Conservation (phyloP, 2,797 vertebrate genomes). For the Ctenopoma multispine region DNA sequence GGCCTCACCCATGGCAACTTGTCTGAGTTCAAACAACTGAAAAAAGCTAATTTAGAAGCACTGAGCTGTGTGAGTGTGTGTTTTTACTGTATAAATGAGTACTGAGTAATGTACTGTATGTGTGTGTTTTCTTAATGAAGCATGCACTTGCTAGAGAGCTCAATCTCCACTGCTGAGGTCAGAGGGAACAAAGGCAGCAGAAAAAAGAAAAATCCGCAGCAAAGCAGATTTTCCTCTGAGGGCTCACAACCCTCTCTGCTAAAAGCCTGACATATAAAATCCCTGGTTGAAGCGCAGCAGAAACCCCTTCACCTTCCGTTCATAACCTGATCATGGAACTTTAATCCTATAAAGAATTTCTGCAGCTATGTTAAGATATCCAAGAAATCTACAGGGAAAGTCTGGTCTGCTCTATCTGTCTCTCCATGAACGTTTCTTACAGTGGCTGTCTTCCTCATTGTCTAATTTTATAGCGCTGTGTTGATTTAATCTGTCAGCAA, state of each 20-base stretch:
- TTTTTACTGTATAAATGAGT: not conserved
- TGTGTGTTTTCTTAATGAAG: too few species aligned
- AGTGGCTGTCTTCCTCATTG: constrained; percentile 4
- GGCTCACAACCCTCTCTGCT: constrained; percentile 41
- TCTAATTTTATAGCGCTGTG: not conserved
- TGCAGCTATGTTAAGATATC: constrained; percentile 38
- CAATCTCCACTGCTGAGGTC: not conserved
- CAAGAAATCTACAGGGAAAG: constrained; percentile 35
- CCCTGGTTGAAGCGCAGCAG: constrained; percentile 52
- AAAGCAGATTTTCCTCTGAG: constrained; percentile 61
- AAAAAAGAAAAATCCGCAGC: constrained; percentile 19
- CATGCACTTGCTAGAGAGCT: too few species aligned
- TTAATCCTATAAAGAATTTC: constrained; percentile 76
- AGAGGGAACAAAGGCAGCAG: constrained; percentile 24
- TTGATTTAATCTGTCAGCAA: constrained; percentile 31
- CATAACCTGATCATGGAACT: constrained; percentile 69
- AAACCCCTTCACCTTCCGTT: constrained; percentile 51
- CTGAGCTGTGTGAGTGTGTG: not conserved
- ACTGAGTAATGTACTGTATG: too few species aligned
- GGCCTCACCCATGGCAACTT: not conserved
- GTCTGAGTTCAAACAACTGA: not conserved
- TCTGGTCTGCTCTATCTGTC: constrained; percentile 18
- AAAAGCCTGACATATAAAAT: constrained; percentile 63
- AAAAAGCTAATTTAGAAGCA: not conserved
- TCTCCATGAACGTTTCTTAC: constrained; percentile 11